Percentiles rank a stretch among this genome's conserved stretches.
Evolutionary conservation across 64 coral and sea anemone genomes (phyloP).

Genomic region (Montipora capricornis): DNA sequence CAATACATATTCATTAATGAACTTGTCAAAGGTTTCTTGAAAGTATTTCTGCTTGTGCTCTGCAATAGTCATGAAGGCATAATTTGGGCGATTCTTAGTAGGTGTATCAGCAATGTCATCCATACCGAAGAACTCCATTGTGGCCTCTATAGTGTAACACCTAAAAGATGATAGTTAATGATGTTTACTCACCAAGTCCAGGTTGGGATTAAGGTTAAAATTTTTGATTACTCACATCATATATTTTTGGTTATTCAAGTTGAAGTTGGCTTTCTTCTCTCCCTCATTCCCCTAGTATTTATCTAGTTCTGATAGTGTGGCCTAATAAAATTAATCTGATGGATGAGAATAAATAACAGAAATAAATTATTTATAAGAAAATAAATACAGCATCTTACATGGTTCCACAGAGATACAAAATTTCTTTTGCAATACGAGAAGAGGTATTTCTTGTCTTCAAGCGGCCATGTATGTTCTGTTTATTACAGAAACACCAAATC

Average conservation of each 20-base stretch:
- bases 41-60: slow-evolving; percentile 2
- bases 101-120: slow-evolving; percentile 12
- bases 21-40: slow-evolving; percentile 6
- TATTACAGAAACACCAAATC: too few relatives aligned
- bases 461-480: too few relatives aligned
- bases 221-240: background rate
- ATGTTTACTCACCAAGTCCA: slow-evolving; percentile 1
- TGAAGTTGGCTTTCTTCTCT: background rate
- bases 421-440: too few relatives aligned
- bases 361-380: too few relatives aligned
- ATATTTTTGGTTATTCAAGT: background rate
- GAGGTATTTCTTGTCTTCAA: too few relatives aligned
- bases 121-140: slow-evolving; percentile 9
- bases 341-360: too few relatives aligned
- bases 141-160: background rate
- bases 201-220: background rate
- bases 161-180: background rate
- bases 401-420: too few relatives aligned
- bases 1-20: background rate
- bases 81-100: slow-evolving; percentile 1
- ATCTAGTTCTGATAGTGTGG: background rate
- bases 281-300: slow-evolving; percentile 2
- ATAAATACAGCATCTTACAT: too few relatives aligned
- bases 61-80: slow-evolving; percentile 4
- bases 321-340: too few relatives aligned